phyloP scores from a whole-genome alignment of 2,113 vertebrate genomes.

The Ascaphus truei region DNA sequence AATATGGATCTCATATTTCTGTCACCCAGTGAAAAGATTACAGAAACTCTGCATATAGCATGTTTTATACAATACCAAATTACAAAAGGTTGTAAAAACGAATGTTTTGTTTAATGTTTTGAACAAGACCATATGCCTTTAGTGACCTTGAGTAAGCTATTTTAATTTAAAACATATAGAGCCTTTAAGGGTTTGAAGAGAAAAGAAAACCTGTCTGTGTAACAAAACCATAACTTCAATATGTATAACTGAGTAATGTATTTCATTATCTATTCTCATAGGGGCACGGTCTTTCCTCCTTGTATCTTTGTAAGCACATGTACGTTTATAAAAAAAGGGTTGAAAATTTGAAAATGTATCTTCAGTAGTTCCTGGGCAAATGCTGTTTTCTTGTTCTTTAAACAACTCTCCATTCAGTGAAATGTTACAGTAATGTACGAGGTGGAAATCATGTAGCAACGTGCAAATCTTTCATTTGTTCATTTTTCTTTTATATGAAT shows the following conservation, averaged over 20 bases:
- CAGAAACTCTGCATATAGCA: conserved; percentile 63
- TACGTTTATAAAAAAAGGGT: background rate
- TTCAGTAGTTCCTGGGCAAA: background rate
- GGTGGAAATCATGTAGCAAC: conserved; percentile 31
- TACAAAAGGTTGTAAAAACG: conserved; percentile 82
- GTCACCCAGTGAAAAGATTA: conserved; percentile 80
- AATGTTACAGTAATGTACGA: conserved; percentile 21
- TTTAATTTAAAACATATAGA: conserved; percentile 77
- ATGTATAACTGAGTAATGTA: conserved; percentile 39
- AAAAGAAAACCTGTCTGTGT: conserved; percentile 55
- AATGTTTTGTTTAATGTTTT: conserved; percentile 82
- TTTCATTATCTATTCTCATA: conserved; percentile 14
- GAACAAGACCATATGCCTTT: conserved; percentile 76
- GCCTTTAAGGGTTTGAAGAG: conserved; percentile 46
- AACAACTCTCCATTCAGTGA: conserved; percentile 10
- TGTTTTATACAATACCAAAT: conserved; percentile 79
- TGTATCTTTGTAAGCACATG: conserved; percentile 7
- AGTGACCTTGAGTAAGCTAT: conserved; percentile 78
- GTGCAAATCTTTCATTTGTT: conserved; percentile 27
- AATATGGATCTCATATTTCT: conserved; percentile 80
- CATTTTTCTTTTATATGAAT: conserved; percentile 27
- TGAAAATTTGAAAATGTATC: background rate
- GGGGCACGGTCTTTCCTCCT: background rate
- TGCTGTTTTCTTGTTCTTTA: background rate
- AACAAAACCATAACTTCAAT: conserved; percentile 47